Percentiles rank a stretch among this genome's conserved stretches.
Conservation (phyloP, 2,888 invertebrate genomes). For the Plagodis pulveraria region DNA sequence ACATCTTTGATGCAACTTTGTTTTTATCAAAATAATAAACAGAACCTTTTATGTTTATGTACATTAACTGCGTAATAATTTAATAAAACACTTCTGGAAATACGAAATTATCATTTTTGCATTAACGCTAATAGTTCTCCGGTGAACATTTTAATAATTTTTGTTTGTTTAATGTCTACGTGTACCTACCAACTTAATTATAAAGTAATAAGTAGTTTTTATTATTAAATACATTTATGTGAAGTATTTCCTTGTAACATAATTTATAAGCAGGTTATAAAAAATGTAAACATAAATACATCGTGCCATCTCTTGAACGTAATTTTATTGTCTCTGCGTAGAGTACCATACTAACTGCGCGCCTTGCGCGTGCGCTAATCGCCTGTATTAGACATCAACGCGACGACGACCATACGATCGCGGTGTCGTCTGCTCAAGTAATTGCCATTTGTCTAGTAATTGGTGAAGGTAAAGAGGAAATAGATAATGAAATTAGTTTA, state of each 20-base stretch:
- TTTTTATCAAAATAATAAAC: slow-evolving; percentile 11
- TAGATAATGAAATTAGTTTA: too few species aligned
- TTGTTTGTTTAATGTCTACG: slow-evolving; percentile 5
- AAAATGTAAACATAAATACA: slow-evolving; percentile 25
- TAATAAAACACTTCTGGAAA: slow-evolving; percentile 16
- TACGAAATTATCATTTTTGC: slow-evolving; percentile 27
- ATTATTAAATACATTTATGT: slow-evolving; percentile 5
- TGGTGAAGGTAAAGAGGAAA: too few species aligned
- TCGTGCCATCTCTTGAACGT: slow-evolving; percentile 17
- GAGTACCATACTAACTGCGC: slow-evolving; percentile 12
- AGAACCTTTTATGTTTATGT: slow-evolving; percentile 1
- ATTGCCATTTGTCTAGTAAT: too few species aligned
- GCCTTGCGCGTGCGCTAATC: slow-evolving; percentile 36
- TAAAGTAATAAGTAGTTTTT: slow-evolving; percentile 7
- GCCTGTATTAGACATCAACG: slow-evolving; percentile 51
- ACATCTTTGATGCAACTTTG: slow-evolving; percentile 8
- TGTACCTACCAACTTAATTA: neutral
- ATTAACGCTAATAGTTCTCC: slow-evolving; percentile 21
- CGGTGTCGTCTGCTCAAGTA: too few species aligned
- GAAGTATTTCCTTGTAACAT: slow-evolving; percentile 23
- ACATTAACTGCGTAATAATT: slow-evolving; percentile 19
- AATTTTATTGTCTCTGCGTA: slow-evolving; percentile 18
- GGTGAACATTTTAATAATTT: slow-evolving; percentile 3
- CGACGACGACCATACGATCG: slow-evolving; percentile 6
- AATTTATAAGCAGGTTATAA: slow-evolving; percentile 11